Evolutionary conservation across 2,113 vertebrate genomes (phyloP), one percentile per base, ranked within the genome.

Genomic region (Oncorhynchus mykiss): DNA sequence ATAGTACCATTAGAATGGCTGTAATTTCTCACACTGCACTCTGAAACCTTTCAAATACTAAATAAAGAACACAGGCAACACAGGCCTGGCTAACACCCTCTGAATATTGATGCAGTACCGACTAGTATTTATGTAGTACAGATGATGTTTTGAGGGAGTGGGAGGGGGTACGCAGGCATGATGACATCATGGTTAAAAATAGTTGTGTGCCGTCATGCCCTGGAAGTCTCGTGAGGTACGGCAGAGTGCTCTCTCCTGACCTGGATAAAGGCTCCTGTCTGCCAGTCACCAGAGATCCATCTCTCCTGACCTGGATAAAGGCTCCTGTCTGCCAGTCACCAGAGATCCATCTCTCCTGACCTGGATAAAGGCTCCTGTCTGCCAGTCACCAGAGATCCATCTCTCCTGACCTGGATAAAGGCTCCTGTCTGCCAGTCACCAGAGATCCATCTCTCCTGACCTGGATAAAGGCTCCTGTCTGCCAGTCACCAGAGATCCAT

Each of bases 101-200:
- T 90, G 78, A 88, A 90, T 91, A 92, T 92, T 88, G 81, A 92
- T 90, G 87, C 29, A 18, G 29, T 8, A 27, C 66, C 0, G 72
- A 78, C 75, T 72, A 85, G 81, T 48, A 86, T 84, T 82, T 82
- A 4, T 31, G 72, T 2, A 16, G 14, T 51, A 51, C 12, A 51
- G 49, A 51, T 16, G 31, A 31, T 51, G 12, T 51, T 51, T 16
- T 51, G 78, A 60, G 69, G 86, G 85, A 81, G 75, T 86, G 85
- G 80, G 81, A 67, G 64, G 76, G 67, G 74, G 73, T 74, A 70
- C 72, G 74, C 5, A 18, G 5, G 29, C 82, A 60, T 8, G 27
- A 87, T 93, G 91, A 92, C 81, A 86, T 78, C 90, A 90, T 88
- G 85, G 80, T 88, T 90, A 91, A 85, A 90, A 90, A 91, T 92